These are phyloP conservation scores for Erannis defoliaria DNA, from an alignment of 2,888 invertebrate genomes.

Conservation along the genomic window DNA sequence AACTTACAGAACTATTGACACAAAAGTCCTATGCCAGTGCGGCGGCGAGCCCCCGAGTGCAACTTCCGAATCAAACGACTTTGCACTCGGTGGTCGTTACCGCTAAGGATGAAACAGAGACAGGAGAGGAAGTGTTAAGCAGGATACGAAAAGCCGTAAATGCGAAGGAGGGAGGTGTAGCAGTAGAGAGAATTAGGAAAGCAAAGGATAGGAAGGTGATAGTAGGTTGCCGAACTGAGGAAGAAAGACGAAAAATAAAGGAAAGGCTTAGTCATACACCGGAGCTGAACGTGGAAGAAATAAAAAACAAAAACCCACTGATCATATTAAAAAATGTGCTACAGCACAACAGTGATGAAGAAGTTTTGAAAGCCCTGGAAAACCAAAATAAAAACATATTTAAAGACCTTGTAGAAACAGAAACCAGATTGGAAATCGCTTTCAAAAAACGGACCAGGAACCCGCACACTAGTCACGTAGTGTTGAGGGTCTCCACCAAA, in stretches of 20 bases:
- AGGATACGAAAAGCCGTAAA: constrained; percentile 21
- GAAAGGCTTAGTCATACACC: background rate
- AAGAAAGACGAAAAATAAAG: constrained; percentile 9
- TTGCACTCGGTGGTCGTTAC: constrained; percentile 21
- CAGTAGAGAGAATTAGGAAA: constrained; percentile 15
- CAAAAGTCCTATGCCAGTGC: too few species aligned
- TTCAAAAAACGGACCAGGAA: background rate
- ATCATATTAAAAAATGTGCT: constrained; percentile 1
- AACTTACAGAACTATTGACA: too few species aligned
- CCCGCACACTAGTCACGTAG: background rate
- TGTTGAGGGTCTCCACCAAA: background rate
- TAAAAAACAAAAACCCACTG: constrained; percentile 1
- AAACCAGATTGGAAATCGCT: background rate
- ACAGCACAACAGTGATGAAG: constrained; percentile 9
- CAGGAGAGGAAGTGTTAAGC: constrained; percentile 11
- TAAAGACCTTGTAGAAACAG: background rate
- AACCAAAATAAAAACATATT: constrained; percentile 4
- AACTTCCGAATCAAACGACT: background rate
- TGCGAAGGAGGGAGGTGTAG: constrained; percentile 16
- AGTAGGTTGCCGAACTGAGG: constrained; percentile 10
- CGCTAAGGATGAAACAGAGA: background rate
- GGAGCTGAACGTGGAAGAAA: constrained; percentile 1
- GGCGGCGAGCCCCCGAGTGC: background rate
- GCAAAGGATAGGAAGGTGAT: constrained; percentile 26
- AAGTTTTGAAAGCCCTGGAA: constrained; percentile 3